Evolutionary conservation across 2,888 invertebrate species (phyloP).

Genomic region (Drosophila eohydei): DNA sequence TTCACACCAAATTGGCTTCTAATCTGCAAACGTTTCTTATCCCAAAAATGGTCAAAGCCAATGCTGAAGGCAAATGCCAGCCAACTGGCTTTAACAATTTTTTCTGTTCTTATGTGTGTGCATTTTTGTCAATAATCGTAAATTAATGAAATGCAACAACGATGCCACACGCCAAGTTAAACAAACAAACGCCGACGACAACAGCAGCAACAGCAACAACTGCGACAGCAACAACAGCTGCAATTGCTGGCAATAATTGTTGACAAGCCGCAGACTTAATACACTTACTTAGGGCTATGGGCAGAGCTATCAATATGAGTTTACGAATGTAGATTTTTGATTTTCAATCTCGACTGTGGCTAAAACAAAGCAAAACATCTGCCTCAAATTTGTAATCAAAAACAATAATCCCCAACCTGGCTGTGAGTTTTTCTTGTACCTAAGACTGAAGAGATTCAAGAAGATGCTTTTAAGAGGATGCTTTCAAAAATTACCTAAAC

Average conservation of each 20-base stretch:
- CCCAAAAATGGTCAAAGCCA: slow-evolving; percentile 59
- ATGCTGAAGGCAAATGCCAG: slow-evolving; percentile 9
- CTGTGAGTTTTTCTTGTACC: no score
- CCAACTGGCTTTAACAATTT: slow-evolving; percentile 30
- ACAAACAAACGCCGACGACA: slow-evolving; percentile 51
- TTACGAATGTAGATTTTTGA: no score
- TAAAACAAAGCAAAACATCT: no score
- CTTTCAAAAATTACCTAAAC: no score
- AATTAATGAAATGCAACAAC: slow-evolving; percentile 77
- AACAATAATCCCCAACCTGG: no score
- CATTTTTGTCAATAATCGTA: slow-evolving; percentile 75
- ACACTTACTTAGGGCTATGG: slow-evolving; percentile 7
- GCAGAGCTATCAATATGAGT: neutral
- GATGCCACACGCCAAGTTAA: slow-evolving; percentile 63
- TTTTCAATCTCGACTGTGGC: no score
- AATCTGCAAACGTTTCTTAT: slow-evolving; percentile 65
- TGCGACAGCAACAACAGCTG: slow-evolving; percentile 13
- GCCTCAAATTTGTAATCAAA: no score
- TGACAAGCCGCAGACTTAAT: neutral
- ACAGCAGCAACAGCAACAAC: slow-evolving; percentile 24
- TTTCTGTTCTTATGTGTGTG: neutral
- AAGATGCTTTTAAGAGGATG: no score
- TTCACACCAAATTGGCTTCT: slow-evolving; percentile 79
- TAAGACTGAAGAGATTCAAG: no score
- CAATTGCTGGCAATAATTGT: neutral